These are phyloP conservation scores for Oreochromis tanganicae DNA, from an alignment of 2,113 vertebrate genomes.

Conservation along the genomic window DNA sequence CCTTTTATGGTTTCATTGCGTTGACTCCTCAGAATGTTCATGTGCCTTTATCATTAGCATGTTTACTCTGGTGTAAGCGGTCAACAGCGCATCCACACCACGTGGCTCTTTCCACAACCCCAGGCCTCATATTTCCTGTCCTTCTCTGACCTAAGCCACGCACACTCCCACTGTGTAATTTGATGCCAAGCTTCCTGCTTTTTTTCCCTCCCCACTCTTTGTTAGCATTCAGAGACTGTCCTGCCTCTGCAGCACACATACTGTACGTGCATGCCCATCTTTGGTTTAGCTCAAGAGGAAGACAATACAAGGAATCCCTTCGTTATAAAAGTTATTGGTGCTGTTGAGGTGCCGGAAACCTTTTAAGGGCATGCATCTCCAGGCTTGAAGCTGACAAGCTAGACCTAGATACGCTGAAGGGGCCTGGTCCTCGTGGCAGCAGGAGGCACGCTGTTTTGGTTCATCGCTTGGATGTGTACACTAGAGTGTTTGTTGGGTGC, in stretches of 20 bases:
- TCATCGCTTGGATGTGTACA: neutral
- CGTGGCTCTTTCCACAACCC: conserved; percentile 31
- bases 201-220: neutral
- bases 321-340: neutral
- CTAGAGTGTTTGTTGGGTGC: conserved; percentile 2
- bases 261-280: neutral
- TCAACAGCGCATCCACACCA: conserved; percentile 3
- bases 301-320: neutral
- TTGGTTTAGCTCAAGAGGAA: neutral
- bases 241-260: neutral
- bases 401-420: neutral
- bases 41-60: conserved; percentile 15
- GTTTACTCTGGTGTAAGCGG: conserved; percentile 1
- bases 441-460: conserved; percentile 1
- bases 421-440: neutral
- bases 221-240: neutral
- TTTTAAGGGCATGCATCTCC: conserved; percentile 18
- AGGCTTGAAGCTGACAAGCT: neutral
- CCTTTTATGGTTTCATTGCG: neutral
- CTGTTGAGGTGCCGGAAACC: neutral
- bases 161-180: conserved; percentile 43
- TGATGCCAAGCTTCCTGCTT: conserved; percentile 50
- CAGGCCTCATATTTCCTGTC: conserved; percentile 38
- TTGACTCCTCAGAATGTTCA: neutral
- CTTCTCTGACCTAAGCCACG: conserved; percentile 41